Evolutionary conservation across 35 echinoderm and acorn worm genomes (phyloP).

Genomic region (Strongylocentrotus purpuratus): DNA sequence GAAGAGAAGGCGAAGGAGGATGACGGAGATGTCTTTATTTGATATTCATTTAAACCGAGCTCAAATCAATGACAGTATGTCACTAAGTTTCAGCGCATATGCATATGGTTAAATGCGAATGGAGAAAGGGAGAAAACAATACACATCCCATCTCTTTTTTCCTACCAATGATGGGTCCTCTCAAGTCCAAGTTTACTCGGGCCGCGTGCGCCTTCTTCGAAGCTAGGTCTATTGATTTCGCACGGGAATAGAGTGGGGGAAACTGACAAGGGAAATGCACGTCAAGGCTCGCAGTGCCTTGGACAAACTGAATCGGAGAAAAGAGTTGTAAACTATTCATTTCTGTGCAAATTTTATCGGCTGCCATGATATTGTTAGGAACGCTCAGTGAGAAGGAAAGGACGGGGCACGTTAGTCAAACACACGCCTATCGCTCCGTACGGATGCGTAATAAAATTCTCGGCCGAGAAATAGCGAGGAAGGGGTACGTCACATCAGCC

Average conservation of each 20-base stretch:
- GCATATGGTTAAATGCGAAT: neutral
- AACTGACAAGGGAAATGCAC: neutral
- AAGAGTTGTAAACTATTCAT: conserved; percentile 48
- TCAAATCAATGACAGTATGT: conserved; percentile 16
- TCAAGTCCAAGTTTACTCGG: conserved; percentile 3
- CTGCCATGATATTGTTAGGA: conserved; percentile 10
- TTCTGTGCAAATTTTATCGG: conserved; percentile 49
- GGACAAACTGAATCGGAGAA: neutral
- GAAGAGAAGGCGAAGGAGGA: neutral
- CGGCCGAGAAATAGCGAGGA: neutral
- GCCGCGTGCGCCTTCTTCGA: conserved; percentile 12
- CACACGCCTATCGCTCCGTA: neutral
- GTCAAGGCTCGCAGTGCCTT: conserved; percentile 16
- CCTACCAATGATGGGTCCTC: neutral
- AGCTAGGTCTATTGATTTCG: conserved; percentile 20
- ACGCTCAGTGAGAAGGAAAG: neutral
- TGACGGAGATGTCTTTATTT: neutral
- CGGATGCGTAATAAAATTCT: conserved; percentile 35
- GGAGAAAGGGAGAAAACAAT: neutral
- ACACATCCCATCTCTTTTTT: neutral
- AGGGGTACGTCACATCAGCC: neutral
- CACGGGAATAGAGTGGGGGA: neutral
- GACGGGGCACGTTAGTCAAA: conserved; percentile 16
- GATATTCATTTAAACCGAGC: neutral
- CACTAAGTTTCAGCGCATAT: neutral